phyloP scores from a whole-genome alignment of 2,797 vertebrate genomes.

The Rhabdophis nuchalis region DNA sequence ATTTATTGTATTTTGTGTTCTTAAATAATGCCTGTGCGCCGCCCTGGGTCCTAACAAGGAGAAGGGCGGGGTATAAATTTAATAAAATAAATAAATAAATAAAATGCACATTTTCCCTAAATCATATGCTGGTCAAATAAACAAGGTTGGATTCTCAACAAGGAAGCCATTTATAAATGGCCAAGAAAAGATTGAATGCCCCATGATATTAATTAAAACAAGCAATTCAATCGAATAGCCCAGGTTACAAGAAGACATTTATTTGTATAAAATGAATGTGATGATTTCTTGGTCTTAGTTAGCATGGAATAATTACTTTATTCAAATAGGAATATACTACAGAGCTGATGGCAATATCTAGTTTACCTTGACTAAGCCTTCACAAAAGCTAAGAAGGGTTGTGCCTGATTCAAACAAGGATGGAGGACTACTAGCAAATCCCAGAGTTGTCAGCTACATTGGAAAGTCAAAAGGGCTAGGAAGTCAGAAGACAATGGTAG shows the following conservation, averaged over 20 bases:
- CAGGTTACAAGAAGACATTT: not conserved
- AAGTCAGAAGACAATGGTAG: not conserved
- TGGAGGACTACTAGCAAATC: not conserved
- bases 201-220: not conserved
- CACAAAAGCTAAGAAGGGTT: not conserved
- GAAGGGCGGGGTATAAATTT: too few species aligned
- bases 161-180: not conserved
- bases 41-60: too few species aligned
- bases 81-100: too few species aligned
- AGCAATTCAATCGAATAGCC: not conserved
- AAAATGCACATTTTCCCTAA: not conserved
- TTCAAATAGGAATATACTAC: not conserved
- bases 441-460: not conserved
- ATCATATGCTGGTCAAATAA: not conserved
- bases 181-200: not conserved
- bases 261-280: not conserved
- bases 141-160: not conserved
- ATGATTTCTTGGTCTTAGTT: not conserved
- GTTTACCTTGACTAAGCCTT: not conserved
- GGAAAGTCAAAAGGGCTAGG: not conserved
- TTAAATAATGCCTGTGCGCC: too few species aligned
- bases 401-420: not conserved
- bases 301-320: not conserved
- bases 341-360: not conserved
- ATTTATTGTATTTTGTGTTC: too few species aligned